Percentiles rank a stretch among this genome's conserved stretches.
Conservation (phyloP, 2,888 invertebrate species). For the Nycteola revayana region DNA sequence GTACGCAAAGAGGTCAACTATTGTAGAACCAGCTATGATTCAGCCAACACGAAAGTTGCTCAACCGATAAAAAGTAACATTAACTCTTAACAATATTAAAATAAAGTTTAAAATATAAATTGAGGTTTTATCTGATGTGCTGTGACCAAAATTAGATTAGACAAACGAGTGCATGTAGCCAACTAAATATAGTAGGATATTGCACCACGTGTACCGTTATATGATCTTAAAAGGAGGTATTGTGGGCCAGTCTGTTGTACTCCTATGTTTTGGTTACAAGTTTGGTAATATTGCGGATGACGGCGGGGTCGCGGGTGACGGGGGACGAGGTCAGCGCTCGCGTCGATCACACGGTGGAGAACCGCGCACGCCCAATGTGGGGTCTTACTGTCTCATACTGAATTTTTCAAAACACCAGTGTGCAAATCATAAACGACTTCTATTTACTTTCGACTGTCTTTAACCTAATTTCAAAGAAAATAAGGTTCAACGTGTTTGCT, state of each 20-base stretch:
- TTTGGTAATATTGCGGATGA: no score
- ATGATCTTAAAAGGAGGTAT: slow-evolving; percentile 20
- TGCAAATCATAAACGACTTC: no score
- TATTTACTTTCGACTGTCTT: no score
- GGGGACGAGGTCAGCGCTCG: no score
- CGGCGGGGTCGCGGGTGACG: no score
- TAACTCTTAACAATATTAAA: slow-evolving; percentile 9
- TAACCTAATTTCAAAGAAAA: no score
- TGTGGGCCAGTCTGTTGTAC: slow-evolving; percentile 12
- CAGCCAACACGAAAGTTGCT: slow-evolving; percentile 13
- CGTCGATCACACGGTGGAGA: no score
- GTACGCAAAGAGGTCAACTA: no score
- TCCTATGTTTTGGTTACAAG: slow-evolving; percentile 10
- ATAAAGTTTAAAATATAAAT: slow-evolving; percentile 13
- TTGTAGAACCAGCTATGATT: slow-evolving; percentile 17
- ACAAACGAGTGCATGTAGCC: slow-evolving; percentile 19
- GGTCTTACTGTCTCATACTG: no score
- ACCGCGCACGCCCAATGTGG: no score
- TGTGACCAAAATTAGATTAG: slow-evolving; percentile 24
- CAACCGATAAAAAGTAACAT: slow-evolving; percentile 3
- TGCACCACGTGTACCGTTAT: slow-evolving; percentile 36
- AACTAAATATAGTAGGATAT: slow-evolving; percentile 37
- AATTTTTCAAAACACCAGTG: no score
- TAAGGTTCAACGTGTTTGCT: no score
- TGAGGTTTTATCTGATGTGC: slow-evolving; percentile 3